Percentiles rank a stretch among this genome's conserved stretches.
phyloP scores from a whole-genome alignment of 2,888 invertebrate genomes.

The Philaethria dido region DNA sequence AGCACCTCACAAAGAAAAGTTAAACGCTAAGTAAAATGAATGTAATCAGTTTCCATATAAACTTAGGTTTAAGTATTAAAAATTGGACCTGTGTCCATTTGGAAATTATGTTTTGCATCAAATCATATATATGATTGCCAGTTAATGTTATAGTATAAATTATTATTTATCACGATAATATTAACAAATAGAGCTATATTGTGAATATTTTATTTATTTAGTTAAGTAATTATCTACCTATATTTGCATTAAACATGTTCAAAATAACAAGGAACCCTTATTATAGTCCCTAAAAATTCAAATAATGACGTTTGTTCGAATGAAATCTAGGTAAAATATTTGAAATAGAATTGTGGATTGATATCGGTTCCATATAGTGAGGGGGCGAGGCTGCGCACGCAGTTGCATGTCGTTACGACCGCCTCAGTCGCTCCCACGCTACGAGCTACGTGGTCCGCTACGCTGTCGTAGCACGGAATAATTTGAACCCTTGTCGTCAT shows the following conservation, averaged over 20 bases:
- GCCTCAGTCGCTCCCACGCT: conserved; percentile 73
- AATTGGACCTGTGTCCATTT: not conserved
- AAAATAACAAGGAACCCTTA: not conserved
- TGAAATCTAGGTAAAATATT: conserved; percentile 66
- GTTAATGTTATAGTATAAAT: not conserved
- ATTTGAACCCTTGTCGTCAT: conserved; percentile 43
- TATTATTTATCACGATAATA: too few species aligned
- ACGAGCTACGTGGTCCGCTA: conserved; percentile 68
- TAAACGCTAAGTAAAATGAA: conserved; percentile 26
- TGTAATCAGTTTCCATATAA: conserved; percentile 22
- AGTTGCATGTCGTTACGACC: conserved; percentile 65
- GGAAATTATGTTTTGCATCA: not conserved
- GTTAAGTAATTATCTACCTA: not conserved
- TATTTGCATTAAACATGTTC: not conserved
- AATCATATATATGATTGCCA: not conserved
- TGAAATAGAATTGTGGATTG: conserved; percentile 73
- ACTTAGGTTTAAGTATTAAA: conserved; percentile 1
- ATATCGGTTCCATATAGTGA: conserved; percentile 75
- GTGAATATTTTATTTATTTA: not conserved
- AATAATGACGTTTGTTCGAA: conserved; percentile 47
- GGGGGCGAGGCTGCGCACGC: conserved; percentile 82
- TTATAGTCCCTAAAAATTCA: not conserved
- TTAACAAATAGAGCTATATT: not conserved
- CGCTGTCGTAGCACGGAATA: conserved; percentile 65
- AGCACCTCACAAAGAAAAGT: conserved; percentile 7